phyloP scores from a whole-genome alignment of 2,113 vertebrate genomes.

The Cyprinodon brontotheroides region DNA sequence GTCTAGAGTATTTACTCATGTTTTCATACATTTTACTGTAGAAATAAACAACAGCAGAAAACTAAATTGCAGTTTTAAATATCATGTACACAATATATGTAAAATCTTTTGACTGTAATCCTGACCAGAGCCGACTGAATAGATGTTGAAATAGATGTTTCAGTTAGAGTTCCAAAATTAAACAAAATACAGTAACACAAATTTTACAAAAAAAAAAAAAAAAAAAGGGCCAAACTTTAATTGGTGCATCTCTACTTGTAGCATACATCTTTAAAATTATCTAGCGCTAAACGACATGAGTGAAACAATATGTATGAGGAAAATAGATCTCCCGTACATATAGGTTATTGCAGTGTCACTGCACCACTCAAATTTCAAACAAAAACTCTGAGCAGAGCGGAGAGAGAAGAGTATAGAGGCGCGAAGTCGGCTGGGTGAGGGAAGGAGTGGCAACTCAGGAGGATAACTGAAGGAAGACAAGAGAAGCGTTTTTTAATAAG shows the following conservation, averaged over 20 bases:
- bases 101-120: too few species aligned
- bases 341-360: conserved; percentile 73
- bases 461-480: conserved; percentile 64
- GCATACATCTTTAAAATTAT: neutral
- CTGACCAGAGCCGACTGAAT: too few species aligned
- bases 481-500: conserved; percentile 68
- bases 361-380: conserved; percentile 76
- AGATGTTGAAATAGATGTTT: too few species aligned
- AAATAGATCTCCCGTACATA: conserved; percentile 53
- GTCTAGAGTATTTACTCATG: too few species aligned
- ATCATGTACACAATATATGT: too few species aligned
- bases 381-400: conserved; percentile 72
- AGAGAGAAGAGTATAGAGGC: conserved; percentile 49
- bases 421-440: conserved; percentile 37
- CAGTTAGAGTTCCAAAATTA: neutral
- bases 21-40: too few species aligned
- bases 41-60: too few species aligned
- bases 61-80: too few species aligned
- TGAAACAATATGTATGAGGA: conserved; percentile 41
- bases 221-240: neutral
- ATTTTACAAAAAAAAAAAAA: neutral
- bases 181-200: neutral
- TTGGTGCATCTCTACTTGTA: neutral
- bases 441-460: conserved; percentile 62
- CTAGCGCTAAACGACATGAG: neutral